Conservation (phyloP, 2,113 vertebrate genomes). For the Mobula birostris region DNA sequence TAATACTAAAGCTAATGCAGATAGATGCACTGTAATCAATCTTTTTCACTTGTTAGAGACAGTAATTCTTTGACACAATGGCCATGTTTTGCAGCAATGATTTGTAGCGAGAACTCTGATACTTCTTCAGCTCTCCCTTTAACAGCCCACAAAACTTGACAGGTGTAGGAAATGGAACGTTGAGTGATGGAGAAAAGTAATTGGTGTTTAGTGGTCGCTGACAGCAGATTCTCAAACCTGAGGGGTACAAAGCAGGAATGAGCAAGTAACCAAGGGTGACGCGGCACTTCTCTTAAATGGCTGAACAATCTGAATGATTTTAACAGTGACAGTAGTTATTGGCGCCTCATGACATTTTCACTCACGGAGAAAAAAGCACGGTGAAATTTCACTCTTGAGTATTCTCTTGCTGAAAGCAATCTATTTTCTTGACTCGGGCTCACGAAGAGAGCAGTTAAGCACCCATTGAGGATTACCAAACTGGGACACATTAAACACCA, state of each 20-base stretch:
- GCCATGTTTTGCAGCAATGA: not conserved
- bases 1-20: not conserved
- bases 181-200: not conserved
- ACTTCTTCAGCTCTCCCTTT: not conserved
- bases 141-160: not conserved
- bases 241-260: not conserved
- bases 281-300: constrained; percentile 58
- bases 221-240: not conserved
- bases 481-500: constrained; percentile 61
- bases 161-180: not conserved
- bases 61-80: not conserved
- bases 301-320: constrained; percentile 62
- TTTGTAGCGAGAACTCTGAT: not conserved
- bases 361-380: constrained; percentile 47
- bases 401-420: constrained; percentile 74
- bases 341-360: constrained; percentile 60
- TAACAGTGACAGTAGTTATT: constrained; percentile 57
- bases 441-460: constrained; percentile 72
- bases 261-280: not conserved
- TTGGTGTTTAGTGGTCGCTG: not conserved
- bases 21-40: not conserved
- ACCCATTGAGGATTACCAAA: constrained; percentile 61
- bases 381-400: constrained; percentile 58
- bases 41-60: not conserved
- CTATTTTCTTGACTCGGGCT: constrained; percentile 68